These are phyloP conservation scores for Ibidorhyncha struthersii DNA, from an alignment of 2,113 vertebrate genomes.

Conservation along the genomic window DNA sequence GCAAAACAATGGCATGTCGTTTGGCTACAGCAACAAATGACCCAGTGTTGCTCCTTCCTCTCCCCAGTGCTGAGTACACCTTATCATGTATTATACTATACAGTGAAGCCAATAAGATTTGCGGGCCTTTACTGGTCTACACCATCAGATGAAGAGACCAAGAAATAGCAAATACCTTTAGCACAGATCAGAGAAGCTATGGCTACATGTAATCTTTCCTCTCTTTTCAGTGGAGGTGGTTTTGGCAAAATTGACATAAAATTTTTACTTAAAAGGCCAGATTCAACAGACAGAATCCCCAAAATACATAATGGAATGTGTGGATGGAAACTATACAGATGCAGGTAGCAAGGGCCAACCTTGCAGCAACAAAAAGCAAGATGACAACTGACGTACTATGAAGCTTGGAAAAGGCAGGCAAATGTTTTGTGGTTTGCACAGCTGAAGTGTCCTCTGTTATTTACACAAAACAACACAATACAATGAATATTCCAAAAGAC, in stretches of 20 bases:
- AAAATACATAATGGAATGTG: neutral
- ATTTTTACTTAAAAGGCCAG: neutral
- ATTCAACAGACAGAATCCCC: neutral
- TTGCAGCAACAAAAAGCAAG: neutral
- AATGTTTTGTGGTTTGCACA: neutral
- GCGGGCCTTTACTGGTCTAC: neutral
- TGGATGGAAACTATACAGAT: neutral
- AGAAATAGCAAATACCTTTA: neutral
- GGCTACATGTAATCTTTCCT: neutral
- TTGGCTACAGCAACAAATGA: neutral
- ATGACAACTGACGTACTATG: neutral
- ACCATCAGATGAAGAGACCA: neutral
- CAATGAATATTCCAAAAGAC: neutral
- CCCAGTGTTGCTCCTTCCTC: too few relatives aligned
- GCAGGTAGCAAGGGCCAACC: neutral
- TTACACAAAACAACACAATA: neutral
- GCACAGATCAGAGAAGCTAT: neutral
- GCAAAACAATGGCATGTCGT: neutral
- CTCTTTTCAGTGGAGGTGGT: neutral
- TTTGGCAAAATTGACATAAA: neutral
- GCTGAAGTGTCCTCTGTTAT: neutral
- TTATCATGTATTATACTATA: neutral
- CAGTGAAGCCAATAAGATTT: neutral
- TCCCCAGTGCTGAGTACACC: neutral
- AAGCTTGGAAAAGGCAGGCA: neutral